Evolutionary conservation across 2,797 vertebrate genomes (phyloP).

Genomic region (Phylloscopus collybita): DNA sequence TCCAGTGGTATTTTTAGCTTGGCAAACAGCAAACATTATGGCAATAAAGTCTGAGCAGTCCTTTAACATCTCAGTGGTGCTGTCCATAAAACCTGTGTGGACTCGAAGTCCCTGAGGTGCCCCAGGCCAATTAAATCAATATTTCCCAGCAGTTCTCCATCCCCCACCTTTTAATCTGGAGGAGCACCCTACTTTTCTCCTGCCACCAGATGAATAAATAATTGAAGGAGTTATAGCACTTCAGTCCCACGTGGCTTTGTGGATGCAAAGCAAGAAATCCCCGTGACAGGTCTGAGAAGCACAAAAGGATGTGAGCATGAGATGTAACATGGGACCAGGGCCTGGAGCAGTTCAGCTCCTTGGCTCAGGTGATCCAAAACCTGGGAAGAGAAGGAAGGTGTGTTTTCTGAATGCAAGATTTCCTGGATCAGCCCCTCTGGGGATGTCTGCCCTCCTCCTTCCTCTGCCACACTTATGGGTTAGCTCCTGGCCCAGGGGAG

Average conservation of each 20-base stretch:
- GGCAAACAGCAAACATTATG: not conserved
- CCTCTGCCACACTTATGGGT: not conserved
- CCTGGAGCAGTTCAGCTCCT: not conserved
- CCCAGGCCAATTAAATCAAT: not conserved
- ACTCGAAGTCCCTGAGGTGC: not conserved
- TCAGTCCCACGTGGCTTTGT: not conserved
- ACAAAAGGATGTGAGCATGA: not conserved
- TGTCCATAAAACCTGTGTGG: not conserved
- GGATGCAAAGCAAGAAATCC: not conserved
- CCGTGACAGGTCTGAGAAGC: not conserved
- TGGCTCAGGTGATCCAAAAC: not conserved
- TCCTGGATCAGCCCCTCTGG: not conserved
- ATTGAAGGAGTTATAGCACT: not conserved
- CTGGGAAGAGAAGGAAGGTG: not conserved
- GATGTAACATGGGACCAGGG: not conserved
- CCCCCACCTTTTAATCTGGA: not conserved
- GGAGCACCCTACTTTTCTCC: not conserved
- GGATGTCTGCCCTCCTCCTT: not conserved
- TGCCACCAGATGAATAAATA: not conserved
- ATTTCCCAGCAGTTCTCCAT: not conserved
- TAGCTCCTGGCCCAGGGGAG: not conserved
- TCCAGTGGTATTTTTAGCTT: slow-evolving; percentile 34
- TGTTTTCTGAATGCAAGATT: not conserved
- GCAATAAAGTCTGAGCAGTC: slow-evolving; percentile 18
- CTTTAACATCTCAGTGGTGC: not conserved